Base-by-base conservation (phyloP, 1,140 invertebrate species). In the Drosophila orosa region DNA sequence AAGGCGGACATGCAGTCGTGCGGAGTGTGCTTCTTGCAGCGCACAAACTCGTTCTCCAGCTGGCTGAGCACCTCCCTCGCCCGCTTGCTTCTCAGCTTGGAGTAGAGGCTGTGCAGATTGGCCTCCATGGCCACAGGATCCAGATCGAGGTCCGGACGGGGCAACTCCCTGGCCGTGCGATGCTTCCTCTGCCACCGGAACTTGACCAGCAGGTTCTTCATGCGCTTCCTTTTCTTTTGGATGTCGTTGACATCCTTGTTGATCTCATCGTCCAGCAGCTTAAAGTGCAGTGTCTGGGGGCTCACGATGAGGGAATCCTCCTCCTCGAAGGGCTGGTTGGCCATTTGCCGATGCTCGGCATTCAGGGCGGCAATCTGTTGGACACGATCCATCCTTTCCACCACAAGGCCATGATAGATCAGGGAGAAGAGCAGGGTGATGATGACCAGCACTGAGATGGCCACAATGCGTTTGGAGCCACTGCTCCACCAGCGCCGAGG, bases 1-100 rank as follows among this genome's bases (percentile, higher is more conserved):
- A 91, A 91, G 22, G 77, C 84, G 13, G 73, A 72, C 84, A 90
- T 86, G 60, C 90, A 91, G 31, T 90, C 77, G 19, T 84, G 54
- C 0, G 77, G 80, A 7, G 87, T 86, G 13, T 90, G 76, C 29
- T 90, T 90, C 52, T 87, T 91, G 47, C 90, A 91, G 5, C 82
- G 67, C 10, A 79, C 45, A 50, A 90, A 91, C 35, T 91, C 84
- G 12, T 17, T 45, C 35, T 91, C 86, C 39, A 91, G 48, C 47
- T 73, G 65, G 13, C 25, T 74, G 0, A 91, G 56, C 4, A 77
- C 87, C 4, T 74, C 61, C 39, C 52, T 72, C 1, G 65, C 89
- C 1, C 90, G 57, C 15, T 91, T 91, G 55, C 68, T 86, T 0
- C 90, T 52, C 12, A 91, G 52, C 39, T 69, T 83, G 5, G 74